A percentile compares a stretch with the other conserved stretches of the same genome.
Evolutionary conservation across 2,113 vertebrate species (phyloP).

Genomic region (Lagopus muta): DNA sequence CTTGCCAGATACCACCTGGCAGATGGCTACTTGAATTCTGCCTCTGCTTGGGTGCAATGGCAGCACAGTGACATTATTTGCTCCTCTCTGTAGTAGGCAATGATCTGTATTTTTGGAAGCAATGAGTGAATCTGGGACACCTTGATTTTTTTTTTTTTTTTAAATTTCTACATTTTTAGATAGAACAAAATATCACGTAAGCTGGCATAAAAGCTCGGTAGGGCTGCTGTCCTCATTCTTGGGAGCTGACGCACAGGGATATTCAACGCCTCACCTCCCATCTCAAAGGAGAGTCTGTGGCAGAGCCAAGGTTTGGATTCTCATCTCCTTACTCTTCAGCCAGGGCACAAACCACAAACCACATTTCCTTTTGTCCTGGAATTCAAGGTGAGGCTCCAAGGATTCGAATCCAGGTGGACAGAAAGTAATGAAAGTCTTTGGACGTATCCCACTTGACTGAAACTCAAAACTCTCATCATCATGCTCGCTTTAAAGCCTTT

Average conservation of each 20-base stretch:
- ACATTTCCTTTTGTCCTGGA: conserved; percentile 52
- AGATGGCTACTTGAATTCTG: not conserved
- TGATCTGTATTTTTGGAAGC: not conserved
- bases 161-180: not conserved
- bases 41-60: not conserved
- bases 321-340: conserved; percentile 31
- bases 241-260: not conserved
- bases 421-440: not conserved
- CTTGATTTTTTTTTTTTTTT: not conserved
- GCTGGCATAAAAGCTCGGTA: not conserved
- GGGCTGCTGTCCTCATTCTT: conserved; percentile 1
- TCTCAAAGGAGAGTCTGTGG: conserved; percentile 39
- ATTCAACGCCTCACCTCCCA: not conserved
- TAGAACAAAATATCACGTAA: not conserved
- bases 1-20: not conserved
- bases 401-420: not conserved
- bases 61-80: not conserved
- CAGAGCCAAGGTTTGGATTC: conserved; percentile 2
- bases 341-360: conserved; percentile 29
- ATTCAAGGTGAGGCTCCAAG: conserved; percentile 33
- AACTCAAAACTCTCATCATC: not conserved
- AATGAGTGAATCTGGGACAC: not conserved
- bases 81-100: not conserved
- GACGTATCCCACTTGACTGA: not conserved
- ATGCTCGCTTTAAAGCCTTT: not conserved